A percentile compares a stretch with the other conserved stretches of the same genome.
These are phyloP conservation scores for Gadus macrocephalus DNA, from an alignment of 2,113 vertebrate species.

Conservation along the genomic window DNA sequence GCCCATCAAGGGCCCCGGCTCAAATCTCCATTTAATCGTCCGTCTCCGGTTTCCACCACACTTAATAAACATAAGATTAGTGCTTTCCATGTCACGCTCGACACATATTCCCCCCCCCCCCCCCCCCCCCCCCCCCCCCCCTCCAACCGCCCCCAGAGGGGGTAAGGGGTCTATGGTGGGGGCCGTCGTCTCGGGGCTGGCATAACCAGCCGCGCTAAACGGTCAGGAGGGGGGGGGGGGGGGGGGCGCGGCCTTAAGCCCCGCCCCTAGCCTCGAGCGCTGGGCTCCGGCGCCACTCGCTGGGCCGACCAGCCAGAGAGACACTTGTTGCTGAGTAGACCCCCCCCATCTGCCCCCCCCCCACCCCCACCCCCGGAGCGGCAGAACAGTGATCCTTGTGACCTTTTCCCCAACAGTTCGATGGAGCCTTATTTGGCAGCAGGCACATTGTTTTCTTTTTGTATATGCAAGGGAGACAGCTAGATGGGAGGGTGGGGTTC, in stretches of 20 bases:
- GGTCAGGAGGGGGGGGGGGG: slow-evolving; percentile 63
- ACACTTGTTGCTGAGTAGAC: slow-evolving; percentile 39
- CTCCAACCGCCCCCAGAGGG: slow-evolving; percentile 24
- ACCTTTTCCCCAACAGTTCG: slow-evolving; percentile 64
- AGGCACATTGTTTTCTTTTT: slow-evolving; percentile 50
- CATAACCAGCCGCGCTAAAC: slow-evolving; percentile 78
- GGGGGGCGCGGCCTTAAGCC: slow-evolving; percentile 70
- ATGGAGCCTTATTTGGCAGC: slow-evolving; percentile 51
- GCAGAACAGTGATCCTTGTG: slow-evolving; percentile 61
- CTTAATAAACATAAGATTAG: slow-evolving; percentile 96
- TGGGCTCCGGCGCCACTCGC: slow-evolving; percentile 36
- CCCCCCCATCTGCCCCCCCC: slow-evolving; percentile 21
- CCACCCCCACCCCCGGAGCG: slow-evolving; percentile 54
- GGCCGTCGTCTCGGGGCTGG: slow-evolving; percentile 74
- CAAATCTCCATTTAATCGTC: slow-evolving; percentile 96
- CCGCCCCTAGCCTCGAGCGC: slow-evolving; percentile 45
- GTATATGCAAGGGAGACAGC: neutral
- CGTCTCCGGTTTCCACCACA: slow-evolving; percentile 85
- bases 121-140: too few relatives aligned
- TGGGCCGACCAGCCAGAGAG: slow-evolving; percentile 36
- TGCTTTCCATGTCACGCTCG: slow-evolving; percentile 84
- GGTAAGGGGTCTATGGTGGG: slow-evolving; percentile 32
- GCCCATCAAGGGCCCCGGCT: slow-evolving; percentile 53
- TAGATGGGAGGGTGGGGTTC: too few relatives aligned
- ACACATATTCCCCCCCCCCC: slow-evolving; percentile 80